Conservation (phyloP, 2,797 vertebrate genomes). For the Lepus townsendii region DNA sequence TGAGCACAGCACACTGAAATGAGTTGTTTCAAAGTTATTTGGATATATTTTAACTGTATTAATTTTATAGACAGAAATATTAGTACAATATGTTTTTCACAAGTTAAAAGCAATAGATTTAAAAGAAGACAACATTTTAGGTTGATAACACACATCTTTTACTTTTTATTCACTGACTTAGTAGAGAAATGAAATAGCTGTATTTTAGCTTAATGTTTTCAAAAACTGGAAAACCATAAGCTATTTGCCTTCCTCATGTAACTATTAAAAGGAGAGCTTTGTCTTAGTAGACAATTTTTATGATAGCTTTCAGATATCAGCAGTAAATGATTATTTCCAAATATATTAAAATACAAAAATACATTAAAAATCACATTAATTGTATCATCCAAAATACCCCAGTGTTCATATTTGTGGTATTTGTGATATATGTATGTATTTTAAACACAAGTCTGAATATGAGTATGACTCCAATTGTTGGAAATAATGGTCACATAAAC, state of each 20-base stretch:
- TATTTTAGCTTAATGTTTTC: background rate
- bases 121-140: background rate
- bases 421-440: background rate
- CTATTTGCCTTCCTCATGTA: background rate
- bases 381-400: background rate
- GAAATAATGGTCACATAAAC: too few relatives aligned
- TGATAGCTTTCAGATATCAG: background rate
- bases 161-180: background rate
- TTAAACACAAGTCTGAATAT: background rate
- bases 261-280: background rate
- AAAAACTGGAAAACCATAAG: background rate
- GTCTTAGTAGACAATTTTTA: background rate
- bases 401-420: background rate
- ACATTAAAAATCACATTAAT: background rate
- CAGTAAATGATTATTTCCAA: background rate
- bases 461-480: background rate
- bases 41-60: background rate
- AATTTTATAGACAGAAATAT: background rate
- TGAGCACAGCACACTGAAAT: background rate
- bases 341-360: background rate
- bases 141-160: background rate
- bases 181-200: background rate
- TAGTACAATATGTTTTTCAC: background rate
- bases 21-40: background rate
- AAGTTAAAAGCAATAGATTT: background rate